phyloP scores from a whole-genome alignment of 2,888 invertebrate genomes.

The Stegophylla sp. region DNA sequence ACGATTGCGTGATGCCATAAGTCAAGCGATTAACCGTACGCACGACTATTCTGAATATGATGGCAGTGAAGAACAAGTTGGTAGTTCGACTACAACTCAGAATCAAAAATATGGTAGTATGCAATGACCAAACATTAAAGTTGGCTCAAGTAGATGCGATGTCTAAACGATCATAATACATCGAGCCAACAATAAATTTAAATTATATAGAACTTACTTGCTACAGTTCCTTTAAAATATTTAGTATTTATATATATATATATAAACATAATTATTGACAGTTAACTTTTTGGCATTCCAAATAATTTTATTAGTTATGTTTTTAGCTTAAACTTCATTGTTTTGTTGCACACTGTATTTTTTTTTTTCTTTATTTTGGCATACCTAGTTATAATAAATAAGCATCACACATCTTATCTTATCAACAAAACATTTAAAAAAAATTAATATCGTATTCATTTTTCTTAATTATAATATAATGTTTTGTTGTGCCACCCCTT shows the following conservation, averaged over 20 bases:
- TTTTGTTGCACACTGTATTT: background rate
- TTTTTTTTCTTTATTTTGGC: background rate
- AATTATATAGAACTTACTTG: background rate
- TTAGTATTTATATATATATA: no score
- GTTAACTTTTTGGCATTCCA: slow-evolving; percentile 46
- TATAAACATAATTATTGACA: background rate
- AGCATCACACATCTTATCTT: background rate
- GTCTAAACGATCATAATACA: slow-evolving; percentile 25
- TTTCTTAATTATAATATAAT: background rate
- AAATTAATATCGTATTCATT: background rate
- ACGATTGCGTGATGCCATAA: slow-evolving; percentile 79
- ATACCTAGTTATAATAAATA: background rate
- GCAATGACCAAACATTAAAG: slow-evolving; percentile 61
- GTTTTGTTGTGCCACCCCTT: no score
- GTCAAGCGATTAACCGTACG: slow-evolving; percentile 68
- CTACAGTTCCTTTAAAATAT: slow-evolving; percentile 24
- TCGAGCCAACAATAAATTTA: background rate
- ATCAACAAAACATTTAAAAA: background rate
- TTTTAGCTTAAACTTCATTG: background rate
- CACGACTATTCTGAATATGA: slow-evolving; percentile 62
- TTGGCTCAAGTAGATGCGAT: slow-evolving; percentile 45
- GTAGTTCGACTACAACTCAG: slow-evolving; percentile 52
- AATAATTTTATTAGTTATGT: background rate
- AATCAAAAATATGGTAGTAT: slow-evolving; percentile 63
- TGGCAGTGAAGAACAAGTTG: slow-evolving; percentile 56